A percentile compares a stretch with the other conserved stretches of the same genome.
Conservation (phyloP, 2,888 invertebrate species). For the Serrognathus titanus region DNA sequence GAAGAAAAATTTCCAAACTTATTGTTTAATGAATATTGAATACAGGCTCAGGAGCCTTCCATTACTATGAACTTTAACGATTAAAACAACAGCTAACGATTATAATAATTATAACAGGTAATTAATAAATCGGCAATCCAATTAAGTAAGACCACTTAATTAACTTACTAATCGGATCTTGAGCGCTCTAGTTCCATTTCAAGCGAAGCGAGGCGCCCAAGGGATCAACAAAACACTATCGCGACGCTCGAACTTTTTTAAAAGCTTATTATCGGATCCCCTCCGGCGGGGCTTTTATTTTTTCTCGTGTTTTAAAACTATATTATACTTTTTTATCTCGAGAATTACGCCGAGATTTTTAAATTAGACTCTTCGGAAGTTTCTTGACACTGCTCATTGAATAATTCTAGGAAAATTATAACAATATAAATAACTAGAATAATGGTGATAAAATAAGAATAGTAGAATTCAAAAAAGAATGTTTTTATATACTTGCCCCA, state of each 20-base stretch:
- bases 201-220: conserved; percentile 27
- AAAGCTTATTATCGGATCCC: conserved; percentile 50
- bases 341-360: conserved; percentile 22
- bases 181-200: conserved; percentile 28
- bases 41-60: no score
- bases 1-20: no score
- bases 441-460: not conserved
- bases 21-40: no score
- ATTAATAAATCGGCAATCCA: conserved; percentile 49
- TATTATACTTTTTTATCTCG: conserved; percentile 43
- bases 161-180: conserved; percentile 49
- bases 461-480: not conserved
- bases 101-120: conserved; percentile 44
- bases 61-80: no score
- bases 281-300: conserved; percentile 37
- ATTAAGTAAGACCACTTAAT: conserved; percentile 49
- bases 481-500: no score
- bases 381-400: not conserved
- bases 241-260: conserved; percentile 47
- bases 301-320: conserved; percentile 42
- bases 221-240: conserved; percentile 47
- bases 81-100: conserved; percentile 1
- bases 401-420: no score
- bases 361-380: conserved; percentile 11
- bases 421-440: no score